phyloP scores from a whole-genome alignment of 2,113 vertebrate species.

The Rhabdornis inornatus region DNA sequence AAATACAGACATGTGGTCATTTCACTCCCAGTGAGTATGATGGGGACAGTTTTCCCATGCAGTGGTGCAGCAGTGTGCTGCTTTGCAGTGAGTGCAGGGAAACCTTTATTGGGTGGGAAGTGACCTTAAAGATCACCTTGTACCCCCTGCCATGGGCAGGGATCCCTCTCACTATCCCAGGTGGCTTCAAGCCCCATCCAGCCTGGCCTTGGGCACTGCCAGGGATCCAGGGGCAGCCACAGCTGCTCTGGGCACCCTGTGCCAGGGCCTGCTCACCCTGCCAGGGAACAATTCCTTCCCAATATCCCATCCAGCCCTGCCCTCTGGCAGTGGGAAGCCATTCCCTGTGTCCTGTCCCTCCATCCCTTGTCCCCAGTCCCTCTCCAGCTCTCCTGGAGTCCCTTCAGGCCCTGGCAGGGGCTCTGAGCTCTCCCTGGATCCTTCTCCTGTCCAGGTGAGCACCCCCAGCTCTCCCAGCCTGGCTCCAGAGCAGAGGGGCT shows the following conservation, averaged over 20 bases:
- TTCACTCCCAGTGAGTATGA: rapidly evolving
- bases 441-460: neutral
- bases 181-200: rapidly evolving
- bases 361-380: neutral
- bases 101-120: neutral
- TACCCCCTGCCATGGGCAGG: neutral
- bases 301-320: rapidly evolving
- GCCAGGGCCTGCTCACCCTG: neutral
- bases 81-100: neutral
- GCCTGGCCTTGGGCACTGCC: neutral
- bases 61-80: neutral
- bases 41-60: neutral
- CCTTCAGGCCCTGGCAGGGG: neutral
- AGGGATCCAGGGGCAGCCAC: neutral
- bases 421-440: neutral
- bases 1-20: rapidly evolving
- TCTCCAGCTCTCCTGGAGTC: neutral
- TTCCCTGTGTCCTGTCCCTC: neutral
- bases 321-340: neutral
- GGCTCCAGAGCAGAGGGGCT: neutral
- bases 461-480: neutral
- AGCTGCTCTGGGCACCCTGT: neutral
- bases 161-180: rapidly evolving
- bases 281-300: rapidly evolving
- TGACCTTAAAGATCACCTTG: neutral